Conservation (phyloP, 2,113 vertebrate species). For the Aepyceros melampus region DNA sequence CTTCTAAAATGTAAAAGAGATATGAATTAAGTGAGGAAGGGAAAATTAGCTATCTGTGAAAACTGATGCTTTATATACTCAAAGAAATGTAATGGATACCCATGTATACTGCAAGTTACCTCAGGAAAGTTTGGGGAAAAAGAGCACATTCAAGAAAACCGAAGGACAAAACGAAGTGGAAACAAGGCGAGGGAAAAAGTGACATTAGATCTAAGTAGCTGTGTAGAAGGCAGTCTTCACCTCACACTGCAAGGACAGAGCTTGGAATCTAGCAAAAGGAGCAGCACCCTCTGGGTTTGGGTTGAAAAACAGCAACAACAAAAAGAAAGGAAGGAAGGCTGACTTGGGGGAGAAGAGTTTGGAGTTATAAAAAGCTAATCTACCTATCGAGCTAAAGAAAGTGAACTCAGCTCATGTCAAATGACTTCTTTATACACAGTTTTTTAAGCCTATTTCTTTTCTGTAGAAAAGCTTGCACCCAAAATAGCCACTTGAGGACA, state of each 20-base stretch:
- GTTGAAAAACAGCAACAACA: neutral
- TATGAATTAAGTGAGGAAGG: neutral
- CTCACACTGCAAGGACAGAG: neutral
- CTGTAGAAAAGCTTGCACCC: neutral
- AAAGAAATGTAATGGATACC: neutral
- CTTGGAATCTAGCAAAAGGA: neutral
- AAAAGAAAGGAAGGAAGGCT: neutral
- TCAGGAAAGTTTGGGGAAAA: neutral
- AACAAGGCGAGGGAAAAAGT: neutral
- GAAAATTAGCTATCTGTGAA: neutral
- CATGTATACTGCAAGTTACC: neutral
- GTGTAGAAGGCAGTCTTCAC: neutral
- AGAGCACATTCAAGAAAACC: neutral
- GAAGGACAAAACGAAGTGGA: neutral
- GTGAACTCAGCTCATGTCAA: neutral
- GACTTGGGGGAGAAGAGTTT: neutral
- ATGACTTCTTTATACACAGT: neutral
- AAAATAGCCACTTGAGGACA: neutral
- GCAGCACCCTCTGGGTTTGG: neutral
- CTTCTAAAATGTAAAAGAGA: neutral
- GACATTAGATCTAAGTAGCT: neutral
- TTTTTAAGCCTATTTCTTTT: neutral
- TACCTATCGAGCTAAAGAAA: neutral
- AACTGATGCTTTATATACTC: neutral
- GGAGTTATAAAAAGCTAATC: neutral